phyloP scores from a whole-genome alignment of 2,888 invertebrate species.

The Girardia tigrina region DNA sequence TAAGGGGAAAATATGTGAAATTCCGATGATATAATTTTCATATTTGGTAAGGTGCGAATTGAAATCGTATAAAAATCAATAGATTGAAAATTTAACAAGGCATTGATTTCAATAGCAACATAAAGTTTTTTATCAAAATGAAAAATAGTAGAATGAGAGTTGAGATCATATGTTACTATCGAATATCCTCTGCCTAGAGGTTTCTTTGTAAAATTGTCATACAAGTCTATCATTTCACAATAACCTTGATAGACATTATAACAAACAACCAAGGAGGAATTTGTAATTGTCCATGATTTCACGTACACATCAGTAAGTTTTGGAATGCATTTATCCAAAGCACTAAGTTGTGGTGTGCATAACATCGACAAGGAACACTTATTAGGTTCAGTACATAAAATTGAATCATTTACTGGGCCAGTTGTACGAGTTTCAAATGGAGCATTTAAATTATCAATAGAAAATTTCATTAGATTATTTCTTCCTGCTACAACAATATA shows the following conservation, averaged over 20 bases:
- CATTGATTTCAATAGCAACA: neutral
- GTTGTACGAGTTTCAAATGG: neutral
- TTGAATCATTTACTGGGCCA: neutral
- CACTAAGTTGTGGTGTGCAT: neutral
- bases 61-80: neutral
- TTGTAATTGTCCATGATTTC: neutral
- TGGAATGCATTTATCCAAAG: neutral
- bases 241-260: neutral
- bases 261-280: neutral
- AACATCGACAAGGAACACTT: neutral
- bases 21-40: neutral
- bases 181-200: neutral
- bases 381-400: neutral
- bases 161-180: neutral
- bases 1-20: neutral
- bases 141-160: conserved; percentile 23
- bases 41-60: neutral
- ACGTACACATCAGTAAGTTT: neutral
- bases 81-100: neutral
- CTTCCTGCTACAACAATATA: neutral
- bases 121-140: neutral
- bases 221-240: neutral
- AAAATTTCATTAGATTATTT: neutral
- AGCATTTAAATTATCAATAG: neutral
- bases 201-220: neutral